Percentiles rank a stretch among this genome's conserved stretches.
Evolutionary conservation across 2,113 vertebrate genomes (phyloP).

Genomic region (Morone chrysops): DNA sequence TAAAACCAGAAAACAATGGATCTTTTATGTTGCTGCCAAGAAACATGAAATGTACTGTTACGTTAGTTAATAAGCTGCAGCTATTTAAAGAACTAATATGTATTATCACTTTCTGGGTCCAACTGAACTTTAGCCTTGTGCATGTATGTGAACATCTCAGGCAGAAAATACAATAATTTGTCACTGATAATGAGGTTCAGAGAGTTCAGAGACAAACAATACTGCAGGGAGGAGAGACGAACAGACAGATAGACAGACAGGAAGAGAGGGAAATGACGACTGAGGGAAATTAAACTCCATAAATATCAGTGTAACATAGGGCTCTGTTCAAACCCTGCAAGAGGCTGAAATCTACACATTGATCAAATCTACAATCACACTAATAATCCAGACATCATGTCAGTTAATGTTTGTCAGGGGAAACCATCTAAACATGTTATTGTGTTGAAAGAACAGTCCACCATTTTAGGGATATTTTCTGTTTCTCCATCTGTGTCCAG

Average conservation of each 20-base stretch:
- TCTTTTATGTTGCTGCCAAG: background rate
- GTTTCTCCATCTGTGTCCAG: too few species aligned
- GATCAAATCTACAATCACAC: too few species aligned
- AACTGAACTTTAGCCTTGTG: background rate
- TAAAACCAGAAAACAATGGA: background rate
- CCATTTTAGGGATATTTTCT: too few species aligned
- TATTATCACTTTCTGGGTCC: background rate
- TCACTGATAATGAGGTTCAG: conserved; percentile 42
- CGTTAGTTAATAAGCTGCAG: background rate
- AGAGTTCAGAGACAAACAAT: conserved; percentile 39
- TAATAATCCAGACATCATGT: too few species aligned
- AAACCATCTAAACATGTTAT: too few species aligned
- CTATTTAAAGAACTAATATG: background rate
- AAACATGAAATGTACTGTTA: background rate
- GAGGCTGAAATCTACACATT: too few species aligned
- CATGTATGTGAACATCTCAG: background rate
- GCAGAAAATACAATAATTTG: conserved; percentile 15
- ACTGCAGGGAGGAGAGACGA: background rate
- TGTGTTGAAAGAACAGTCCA: too few species aligned
- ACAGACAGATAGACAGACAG: background rate
- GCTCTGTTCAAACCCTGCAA: too few species aligned
- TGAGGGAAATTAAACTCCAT: too few species aligned
- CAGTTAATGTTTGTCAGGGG: too few species aligned
- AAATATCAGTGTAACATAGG: too few species aligned
- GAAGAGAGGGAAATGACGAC: background rate